Base-by-base conservation (phyloP, 2,797 vertebrate genomes). In the Adelosebastes latens region DNA sequence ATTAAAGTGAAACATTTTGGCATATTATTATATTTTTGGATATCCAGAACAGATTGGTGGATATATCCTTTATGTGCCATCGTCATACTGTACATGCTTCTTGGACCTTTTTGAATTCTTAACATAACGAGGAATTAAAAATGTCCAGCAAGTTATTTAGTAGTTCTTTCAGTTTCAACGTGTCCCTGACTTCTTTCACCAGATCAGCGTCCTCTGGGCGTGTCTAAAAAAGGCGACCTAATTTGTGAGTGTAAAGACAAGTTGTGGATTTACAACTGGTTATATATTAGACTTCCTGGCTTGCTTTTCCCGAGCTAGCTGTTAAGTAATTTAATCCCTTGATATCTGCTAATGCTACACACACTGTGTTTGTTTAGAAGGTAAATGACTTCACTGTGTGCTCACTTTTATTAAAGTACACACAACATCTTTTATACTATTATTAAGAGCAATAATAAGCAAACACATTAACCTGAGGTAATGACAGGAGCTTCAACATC, bases 391-490 rank as follows among this genome's bases (percentile, higher is more conserved):
- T 56, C 14, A 59, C 16, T 13, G 6, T 75, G 34, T 72, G 27
- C 32, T 77, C 52, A 72, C 0, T 27, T 69, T 56, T 31, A 65
- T 61, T 65, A 25, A 27, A 65, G 24, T 65, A 46, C 53, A 79
- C 27, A 32, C 14, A 77, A 25, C 32, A 5, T 8, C 32, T 34
- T 14, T 67, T 34, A 39, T 62, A 7, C n/a, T 67, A 24, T 46
- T 75, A 31, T 62, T 13, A 27, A 55, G 62, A 25, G 16, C 2
- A 7, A 72, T 22, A 5, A 39, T 31, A 1, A 58, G 32, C 31
- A 55, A 78, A 77, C 62, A 64, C 62, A 36, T 78, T 24, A 68
- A n/a, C 53, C 27, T 53, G 27, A 64, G 9, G 16, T 63, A 32
- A 32, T 63, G 61, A 24, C 32, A 42, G 25, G 16, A 53, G 18